phyloP scores from a whole-genome alignment of 53 echinoderm and acorn worm genomes.

The Paracentrotus lividus region DNA sequence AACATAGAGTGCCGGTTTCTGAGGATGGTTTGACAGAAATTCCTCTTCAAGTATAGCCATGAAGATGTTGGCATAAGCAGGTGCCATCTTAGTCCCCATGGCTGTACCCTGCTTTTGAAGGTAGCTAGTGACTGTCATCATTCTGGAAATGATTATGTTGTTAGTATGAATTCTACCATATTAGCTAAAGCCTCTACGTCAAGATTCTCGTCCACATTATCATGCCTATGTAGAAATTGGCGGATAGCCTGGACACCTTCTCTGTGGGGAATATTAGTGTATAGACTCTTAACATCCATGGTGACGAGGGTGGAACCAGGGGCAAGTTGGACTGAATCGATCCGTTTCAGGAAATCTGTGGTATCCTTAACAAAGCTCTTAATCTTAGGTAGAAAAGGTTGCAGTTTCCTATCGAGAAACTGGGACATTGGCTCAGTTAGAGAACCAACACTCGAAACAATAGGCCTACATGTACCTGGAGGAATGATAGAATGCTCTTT shows the following conservation, averaged over 20 bases:
- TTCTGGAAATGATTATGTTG: not conserved
- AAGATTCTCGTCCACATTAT: not conserved
- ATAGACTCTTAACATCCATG: conserved; percentile 38
- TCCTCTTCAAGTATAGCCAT: conserved; percentile 7
- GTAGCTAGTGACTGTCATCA: not conserved
- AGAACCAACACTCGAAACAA: too few relatives aligned
- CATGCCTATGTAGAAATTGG: not conserved
- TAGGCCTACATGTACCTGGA: too few relatives aligned
- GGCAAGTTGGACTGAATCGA: conserved; percentile 25
- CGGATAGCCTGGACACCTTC: conserved; percentile 1
- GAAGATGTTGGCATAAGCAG: conserved; percentile 4
- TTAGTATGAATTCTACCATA: not conserved
- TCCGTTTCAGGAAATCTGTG: too few relatives aligned
- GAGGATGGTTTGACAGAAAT: conserved; percentile 1
- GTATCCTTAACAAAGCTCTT: too few relatives aligned
- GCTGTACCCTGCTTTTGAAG: not conserved
- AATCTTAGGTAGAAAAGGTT: too few relatives aligned
- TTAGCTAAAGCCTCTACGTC: not conserved
- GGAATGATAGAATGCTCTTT: too few relatives aligned
- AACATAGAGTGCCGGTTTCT: not conserved
- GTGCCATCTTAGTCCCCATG: conserved; percentile 44
- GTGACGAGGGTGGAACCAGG: conserved; percentile 43
- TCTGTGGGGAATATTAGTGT: conserved; percentile 17
- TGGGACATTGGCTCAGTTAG: too few relatives aligned
- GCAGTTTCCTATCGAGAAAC: too few relatives aligned